A percentile compares a stretch with the other conserved stretches of the same genome.
phyloP scores from a whole-genome alignment of 2,113 vertebrate species.

The Gasterosteus nipponicus region DNA sequence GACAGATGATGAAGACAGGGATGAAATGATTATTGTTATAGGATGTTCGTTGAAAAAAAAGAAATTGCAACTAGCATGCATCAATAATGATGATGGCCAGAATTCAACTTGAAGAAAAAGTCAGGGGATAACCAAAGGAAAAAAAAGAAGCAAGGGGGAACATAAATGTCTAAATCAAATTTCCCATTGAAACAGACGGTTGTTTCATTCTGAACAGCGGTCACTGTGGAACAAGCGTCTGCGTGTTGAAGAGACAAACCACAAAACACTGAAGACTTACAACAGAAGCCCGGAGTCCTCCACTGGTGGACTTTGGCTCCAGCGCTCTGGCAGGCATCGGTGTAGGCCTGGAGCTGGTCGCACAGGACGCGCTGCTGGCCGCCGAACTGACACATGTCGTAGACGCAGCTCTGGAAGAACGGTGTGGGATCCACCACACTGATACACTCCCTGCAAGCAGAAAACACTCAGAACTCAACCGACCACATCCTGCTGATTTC shows the following conservation, averaged over 20 bases:
- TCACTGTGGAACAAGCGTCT: not conserved
- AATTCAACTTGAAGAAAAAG: not conserved
- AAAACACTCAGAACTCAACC: not conserved
- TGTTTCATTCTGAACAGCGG: not conserved
- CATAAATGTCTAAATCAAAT: not conserved
- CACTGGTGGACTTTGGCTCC: slow-evolving; percentile 81
- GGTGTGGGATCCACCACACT: slow-evolving; percentile 72
- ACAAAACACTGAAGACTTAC: slow-evolving; percentile 70
- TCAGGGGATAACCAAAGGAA: not conserved
- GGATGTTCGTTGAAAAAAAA: not conserved
- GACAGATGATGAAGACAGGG: not conserved
- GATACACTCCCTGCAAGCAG: slow-evolving; percentile 78
- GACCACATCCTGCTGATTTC: not conserved
- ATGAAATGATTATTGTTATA: not conserved
- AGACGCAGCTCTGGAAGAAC: slow-evolving; percentile 83
- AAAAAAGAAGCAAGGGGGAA: not conserved
- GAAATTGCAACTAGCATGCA: too few relatives aligned
- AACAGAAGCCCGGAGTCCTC: slow-evolving; percentile 83
- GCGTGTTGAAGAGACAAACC: not conserved
- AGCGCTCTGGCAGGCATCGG: slow-evolving; percentile 79
- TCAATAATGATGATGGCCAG: too few relatives aligned
- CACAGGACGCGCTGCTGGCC: slow-evolving; percentile 79
- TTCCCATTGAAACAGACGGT: not conserved
- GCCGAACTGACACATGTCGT: slow-evolving; percentile 84
- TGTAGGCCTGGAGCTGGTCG: slow-evolving; percentile 84